Percentiles rank a stretch among this genome's conserved stretches.
Conservation (phyloP, 1,140 invertebrate genomes). For the Hyphantria cunea region DNA sequence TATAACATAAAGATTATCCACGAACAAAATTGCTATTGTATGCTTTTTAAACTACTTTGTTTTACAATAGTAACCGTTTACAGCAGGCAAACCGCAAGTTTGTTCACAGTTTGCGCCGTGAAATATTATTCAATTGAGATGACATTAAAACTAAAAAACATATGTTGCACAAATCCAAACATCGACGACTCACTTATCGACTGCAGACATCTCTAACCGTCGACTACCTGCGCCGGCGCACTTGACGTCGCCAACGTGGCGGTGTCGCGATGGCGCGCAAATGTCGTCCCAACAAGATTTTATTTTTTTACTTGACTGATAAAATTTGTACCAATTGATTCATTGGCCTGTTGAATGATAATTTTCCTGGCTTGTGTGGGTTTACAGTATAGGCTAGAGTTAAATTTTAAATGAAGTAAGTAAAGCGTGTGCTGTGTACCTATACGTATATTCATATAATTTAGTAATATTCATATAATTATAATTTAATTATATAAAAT, state of each 20-base stretch:
- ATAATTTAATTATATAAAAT: too few relatives aligned
- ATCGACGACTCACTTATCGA: not conserved
- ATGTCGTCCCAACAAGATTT: conserved; percentile 15
- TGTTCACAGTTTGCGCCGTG: too few relatives aligned
- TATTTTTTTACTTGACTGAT: conserved; percentile 9
- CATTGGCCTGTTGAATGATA: conserved; percentile 17
- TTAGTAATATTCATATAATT: not conserved
- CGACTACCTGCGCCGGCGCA: conserved; percentile 39
- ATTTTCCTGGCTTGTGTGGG: not conserved
- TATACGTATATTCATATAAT: not conserved
- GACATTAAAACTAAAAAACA: not conserved
- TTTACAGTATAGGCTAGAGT: not conserved
- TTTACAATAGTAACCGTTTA: too few relatives aligned
- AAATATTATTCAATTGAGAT: too few relatives aligned
- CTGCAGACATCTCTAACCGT: not conserved
- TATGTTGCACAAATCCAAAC: not conserved
- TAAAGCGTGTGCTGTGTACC: not conserved
- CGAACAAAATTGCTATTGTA: too few relatives aligned
- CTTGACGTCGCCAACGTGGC: conserved; percentile 38
- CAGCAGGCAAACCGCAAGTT: too few relatives aligned
- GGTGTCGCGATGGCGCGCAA: conserved; percentile 32
- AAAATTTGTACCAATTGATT: conserved; percentile 27
- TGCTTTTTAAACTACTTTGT: too few relatives aligned
- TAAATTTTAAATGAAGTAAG: not conserved
- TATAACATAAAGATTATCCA: too few relatives aligned